Percentiles rank a stretch among this genome's conserved stretches.
Evolutionary conservation across 2,113 vertebrate species (phyloP).

Genomic region (Tringa solitaria): DNA sequence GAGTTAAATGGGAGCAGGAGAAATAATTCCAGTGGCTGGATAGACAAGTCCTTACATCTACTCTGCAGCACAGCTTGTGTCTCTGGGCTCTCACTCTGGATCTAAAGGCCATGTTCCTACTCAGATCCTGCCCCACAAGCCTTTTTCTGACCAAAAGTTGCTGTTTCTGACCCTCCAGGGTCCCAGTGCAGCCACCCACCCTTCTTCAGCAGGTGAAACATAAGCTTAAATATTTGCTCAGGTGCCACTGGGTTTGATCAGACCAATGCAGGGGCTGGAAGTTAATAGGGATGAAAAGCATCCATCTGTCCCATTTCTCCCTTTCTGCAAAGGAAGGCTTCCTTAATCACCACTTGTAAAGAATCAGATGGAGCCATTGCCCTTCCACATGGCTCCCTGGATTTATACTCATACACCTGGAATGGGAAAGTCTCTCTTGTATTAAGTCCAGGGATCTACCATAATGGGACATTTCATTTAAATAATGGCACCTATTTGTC

Average conservation of each 20-base stretch:
- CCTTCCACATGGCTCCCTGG: neutral
- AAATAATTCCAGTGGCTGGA: neutral
- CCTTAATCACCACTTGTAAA: neutral
- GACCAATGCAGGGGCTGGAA: neutral
- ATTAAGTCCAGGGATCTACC: neutral
- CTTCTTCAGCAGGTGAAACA: neutral
- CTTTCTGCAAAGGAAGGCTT: neutral
- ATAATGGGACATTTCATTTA: neutral
- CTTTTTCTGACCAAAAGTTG: neutral
- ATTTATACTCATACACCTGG: neutral
- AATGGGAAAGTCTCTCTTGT: neutral
- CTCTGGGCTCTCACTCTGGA: neutral
- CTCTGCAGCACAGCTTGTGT: fast-evolving
- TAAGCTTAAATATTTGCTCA: neutral
- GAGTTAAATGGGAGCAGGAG: neutral
- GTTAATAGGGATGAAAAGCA: neutral
- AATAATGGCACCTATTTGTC: neutral
- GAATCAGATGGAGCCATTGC: neutral
- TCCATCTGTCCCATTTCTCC: fast-evolving
- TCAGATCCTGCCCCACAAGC: neutral
- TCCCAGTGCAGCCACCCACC: neutral
- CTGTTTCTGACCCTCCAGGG: neutral
- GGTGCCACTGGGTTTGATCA: neutral
- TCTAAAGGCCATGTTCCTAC: neutral
- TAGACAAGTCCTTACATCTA: fast-evolving